A percentile compares a stretch with the other conserved stretches of the same genome.
Evolutionary conservation across 2,797 vertebrate species (phyloP).

Genomic region (Babyrousa celebensis): DNA sequence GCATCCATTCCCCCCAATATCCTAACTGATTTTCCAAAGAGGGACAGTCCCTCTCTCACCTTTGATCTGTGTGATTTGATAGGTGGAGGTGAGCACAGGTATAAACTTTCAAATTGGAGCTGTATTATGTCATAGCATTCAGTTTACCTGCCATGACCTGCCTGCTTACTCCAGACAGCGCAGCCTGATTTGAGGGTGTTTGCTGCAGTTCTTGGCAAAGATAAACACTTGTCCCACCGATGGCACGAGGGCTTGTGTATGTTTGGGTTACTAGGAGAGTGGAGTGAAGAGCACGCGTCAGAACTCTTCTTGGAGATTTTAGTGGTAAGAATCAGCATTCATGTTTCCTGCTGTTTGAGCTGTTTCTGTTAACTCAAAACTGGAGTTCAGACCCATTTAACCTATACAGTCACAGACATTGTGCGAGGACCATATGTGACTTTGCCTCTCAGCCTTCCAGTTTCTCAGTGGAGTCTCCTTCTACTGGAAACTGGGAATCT

Average conservation of each 20-base stretch:
- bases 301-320: not conserved
- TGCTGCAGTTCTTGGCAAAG: not conserved
- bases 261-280: not conserved
- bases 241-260: rapidly evolving
- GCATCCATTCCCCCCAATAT: not conserved
- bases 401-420: rapidly evolving
- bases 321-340: not conserved
- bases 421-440: rapidly evolving
- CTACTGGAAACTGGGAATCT: rapidly evolving
- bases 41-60: rapidly evolving
- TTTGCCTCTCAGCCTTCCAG: not conserved
- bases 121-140: not conserved
- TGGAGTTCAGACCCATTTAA: not conserved
- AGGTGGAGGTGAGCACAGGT: no score
- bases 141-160: not conserved
- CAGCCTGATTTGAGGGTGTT: no score
- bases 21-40: not conserved
- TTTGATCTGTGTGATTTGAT: not conserved
- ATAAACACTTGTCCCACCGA: not conserved
- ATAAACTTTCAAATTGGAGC: not conserved
- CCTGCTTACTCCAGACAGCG: not conserved
- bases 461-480: not conserved
- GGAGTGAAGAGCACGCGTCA: not conserved
- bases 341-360: not conserved
- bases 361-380: not conserved